Evolutionary conservation across 2,113 vertebrate genomes (phyloP), one percentile per base, ranked within the genome.

Genomic region (Oryzias melastigma): DNA sequence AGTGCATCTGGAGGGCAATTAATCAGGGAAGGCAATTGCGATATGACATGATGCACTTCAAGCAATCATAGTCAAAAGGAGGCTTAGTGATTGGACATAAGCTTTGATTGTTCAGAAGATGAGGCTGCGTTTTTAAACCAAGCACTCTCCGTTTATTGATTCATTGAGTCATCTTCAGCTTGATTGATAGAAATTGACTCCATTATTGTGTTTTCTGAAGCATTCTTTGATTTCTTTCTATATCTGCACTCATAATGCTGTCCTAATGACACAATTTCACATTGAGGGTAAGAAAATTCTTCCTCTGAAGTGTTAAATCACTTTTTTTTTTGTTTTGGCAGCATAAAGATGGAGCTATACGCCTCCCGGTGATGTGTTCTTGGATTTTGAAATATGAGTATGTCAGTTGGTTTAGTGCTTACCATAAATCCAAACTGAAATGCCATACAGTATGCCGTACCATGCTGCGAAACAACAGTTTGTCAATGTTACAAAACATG

Each of bases 1-100:
- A 35, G 35, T 25, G 52, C 84, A 88, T 84, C 77, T 84, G 80
- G 83, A 87, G 80, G 84, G 73, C 71, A 75, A 83, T 83, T 82
- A 77, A 83, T 83, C 75, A 73, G 62, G 67, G 66, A 67, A 77
- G 59, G 64, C 71, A 65, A 79, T 82, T 69, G 73, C 70, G 65
- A 85, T 72, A 65, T 74, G 50, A 65, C 68, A 74, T 59, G 63
- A 75, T 71, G 71, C 63, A 72, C 64, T 62, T 73, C 60, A 17
- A 42, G 73, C 68, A 79, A 77, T 80, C 72, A 68, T 65, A 74
- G 65, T 79, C 65, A 75, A 18, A 65, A 53, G 52, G 47, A 42
- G 65, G 56, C 41, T 22, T 68, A 5, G 60, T 68, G 65, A 63
- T 71, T 69, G 52, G 48, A 67, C 62, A 55, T 46, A 25, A 65